These are phyloP conservation scores for Ectemnius lituratus DNA, from an alignment of 2,888 invertebrate genomes.

Conservation along the genomic window DNA sequence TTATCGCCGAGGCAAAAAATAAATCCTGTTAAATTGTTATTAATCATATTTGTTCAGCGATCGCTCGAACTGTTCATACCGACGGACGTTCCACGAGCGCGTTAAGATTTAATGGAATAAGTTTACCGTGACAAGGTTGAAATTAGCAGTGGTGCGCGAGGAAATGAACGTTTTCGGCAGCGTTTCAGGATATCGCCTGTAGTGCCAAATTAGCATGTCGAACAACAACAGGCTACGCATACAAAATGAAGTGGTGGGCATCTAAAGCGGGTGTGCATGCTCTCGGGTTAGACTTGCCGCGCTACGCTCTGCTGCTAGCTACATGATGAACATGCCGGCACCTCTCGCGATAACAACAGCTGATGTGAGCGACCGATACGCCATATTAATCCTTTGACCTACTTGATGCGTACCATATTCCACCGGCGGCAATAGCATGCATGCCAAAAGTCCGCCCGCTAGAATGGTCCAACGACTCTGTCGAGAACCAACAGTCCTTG, in stretches of 20 bases:
- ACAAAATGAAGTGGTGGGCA: slow-evolving; percentile 44
- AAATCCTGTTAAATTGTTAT: too few species aligned
- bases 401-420: slow-evolving; percentile 16
- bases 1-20: too few species aligned
- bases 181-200: slow-evolving; percentile 45
- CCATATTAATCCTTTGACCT: slow-evolving; percentile 28
- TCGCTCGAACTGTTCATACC: neutral
- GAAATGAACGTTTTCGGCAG: slow-evolving; percentile 45
- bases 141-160: slow-evolving; percentile 41
- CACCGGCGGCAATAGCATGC: neutral
- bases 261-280: slow-evolving; percentile 29
- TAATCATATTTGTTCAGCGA: too few species aligned
- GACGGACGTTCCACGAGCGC: slow-evolving; percentile 10
- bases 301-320: slow-evolving; percentile 26
- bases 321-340: slow-evolving; percentile 43
- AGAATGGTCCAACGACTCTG: neutral
- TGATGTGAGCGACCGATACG: slow-evolving; percentile 21
- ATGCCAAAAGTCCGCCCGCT: neutral
- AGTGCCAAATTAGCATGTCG: slow-evolving; percentile 56
- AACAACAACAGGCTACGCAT: slow-evolving; percentile 52
- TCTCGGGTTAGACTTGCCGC: slow-evolving; percentile 33
- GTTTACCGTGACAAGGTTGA: slow-evolving; percentile 32
- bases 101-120: slow-evolving; percentile 50
- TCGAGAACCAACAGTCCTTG: neutral
- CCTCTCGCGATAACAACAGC: slow-evolving; percentile 37